phyloP scores from a whole-genome alignment of 2,888 invertebrate genomes.

The Netelia virgata region DNA sequence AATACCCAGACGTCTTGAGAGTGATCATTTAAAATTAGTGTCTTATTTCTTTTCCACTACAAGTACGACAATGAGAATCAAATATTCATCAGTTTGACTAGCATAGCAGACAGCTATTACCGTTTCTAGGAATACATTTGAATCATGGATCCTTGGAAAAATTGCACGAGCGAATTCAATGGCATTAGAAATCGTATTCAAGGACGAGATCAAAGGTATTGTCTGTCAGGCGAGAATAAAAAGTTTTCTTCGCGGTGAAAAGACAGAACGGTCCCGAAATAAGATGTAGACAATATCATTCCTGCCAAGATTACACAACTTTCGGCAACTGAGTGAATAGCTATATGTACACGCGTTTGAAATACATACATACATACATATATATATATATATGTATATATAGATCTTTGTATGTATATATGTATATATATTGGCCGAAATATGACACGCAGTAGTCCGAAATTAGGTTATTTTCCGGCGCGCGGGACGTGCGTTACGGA shows the following conservation, averaged over 20 bases:
- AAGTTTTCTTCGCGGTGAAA: background rate
- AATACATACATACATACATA: slow-evolving; percentile 13
- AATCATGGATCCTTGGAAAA: slow-evolving; percentile 14
- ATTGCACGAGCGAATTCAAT: slow-evolving; percentile 9
- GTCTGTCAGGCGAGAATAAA: slow-evolving; percentile 5
- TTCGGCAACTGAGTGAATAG: slow-evolving; percentile 68
- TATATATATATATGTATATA: slow-evolving; percentile 15
- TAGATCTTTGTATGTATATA: background rate
- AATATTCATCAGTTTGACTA: slow-evolving; percentile 20
- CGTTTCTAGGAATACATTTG: slow-evolving; percentile 38
- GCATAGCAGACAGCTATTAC: slow-evolving; percentile 16
- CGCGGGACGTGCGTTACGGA: slow-evolving; percentile 38
- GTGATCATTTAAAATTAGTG: slow-evolving; percentile 30
- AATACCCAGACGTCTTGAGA: slow-evolving; percentile 34
- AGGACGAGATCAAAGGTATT: slow-evolving; percentile 15
- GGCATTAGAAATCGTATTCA: slow-evolving; percentile 41
- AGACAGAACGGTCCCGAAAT: slow-evolving; percentile 44
- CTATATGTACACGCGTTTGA: background rate
- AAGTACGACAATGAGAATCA: slow-evolving; percentile 28
- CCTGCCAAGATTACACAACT: slow-evolving; percentile 76
- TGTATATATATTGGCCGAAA: background rate
- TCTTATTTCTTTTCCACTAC: background rate
- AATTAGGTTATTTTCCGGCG: slow-evolving; percentile 70
- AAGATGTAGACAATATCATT: slow-evolving; percentile 69
- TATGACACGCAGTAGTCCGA: slow-evolving; percentile 39